Evolutionary conservation across 2,797 vertebrate genomes (phyloP), one percentile per base, ranked within the genome.

Genomic region (Crossoptilon crossoptilon): DNA sequence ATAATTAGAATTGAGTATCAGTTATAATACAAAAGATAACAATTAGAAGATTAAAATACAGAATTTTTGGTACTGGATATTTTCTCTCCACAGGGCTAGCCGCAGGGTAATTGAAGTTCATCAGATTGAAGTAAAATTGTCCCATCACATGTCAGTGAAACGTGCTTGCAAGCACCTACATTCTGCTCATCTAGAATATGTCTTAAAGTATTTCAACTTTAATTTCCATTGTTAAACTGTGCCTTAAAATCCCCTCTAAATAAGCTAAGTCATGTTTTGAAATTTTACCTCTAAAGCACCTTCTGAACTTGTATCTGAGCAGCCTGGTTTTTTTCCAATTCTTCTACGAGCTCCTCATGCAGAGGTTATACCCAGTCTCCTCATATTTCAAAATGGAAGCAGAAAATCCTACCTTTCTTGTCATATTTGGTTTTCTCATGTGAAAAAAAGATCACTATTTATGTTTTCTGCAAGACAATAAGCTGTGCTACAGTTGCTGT

Each of bases 161-260:
- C n/a, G 76, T 31, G 77, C 5, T 62, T 37, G 63, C 15, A 39
- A 48, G 51, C 71, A 93, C 41, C 56, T 73, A 26, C 37, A 72
- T 77, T 81, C 49, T 91, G 51, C 29, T 69, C 55, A 78, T 56
- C 44, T 3, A 3, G 90, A 85, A 68, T 39, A 81, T 16, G 84
- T 70, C 62, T 90, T 80, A 59, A 91, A 91, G 44, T 39, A 88
- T 43, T 66, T 83, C 37, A 56, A 76, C 63, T 90, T 81, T 51
- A 31, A 49, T 73, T 76, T 76, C 53, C 73, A 27, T 70, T 78
- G 19, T 58, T 85, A 74, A 90, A 10, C 11, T 69, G 27, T 59
- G 23, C 22, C 44, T 10, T 46, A 87, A 95, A 88, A 69, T 49
- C 43, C 48, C 64, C 18, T 74, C 19, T 39, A 44, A 71, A 58